Evolutionary conservation across 2,113 vertebrate genomes (phyloP), one percentile per base, ranked within the genome.

Genomic region (Onychostruthus taczanowskii): DNA sequence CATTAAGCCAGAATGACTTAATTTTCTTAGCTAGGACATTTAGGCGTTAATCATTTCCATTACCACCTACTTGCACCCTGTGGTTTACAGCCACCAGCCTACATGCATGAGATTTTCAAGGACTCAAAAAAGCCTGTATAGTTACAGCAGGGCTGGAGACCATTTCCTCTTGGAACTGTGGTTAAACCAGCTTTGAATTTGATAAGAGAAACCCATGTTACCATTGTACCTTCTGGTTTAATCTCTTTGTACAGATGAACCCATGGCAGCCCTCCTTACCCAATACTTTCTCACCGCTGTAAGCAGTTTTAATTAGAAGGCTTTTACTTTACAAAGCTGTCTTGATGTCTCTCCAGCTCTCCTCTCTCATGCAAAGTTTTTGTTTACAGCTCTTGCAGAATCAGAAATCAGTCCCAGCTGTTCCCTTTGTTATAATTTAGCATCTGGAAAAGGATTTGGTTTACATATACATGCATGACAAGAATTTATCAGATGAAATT

Each of bases 341-440:
- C 33, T 19, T 72, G 66, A 47, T 78, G 16, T 59, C 22, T 80
- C n/a, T 88, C 28, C 39, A 64, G 26, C 13, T 87, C n/a, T 85
- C 44, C 21, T 49, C 41, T 64, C 41, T 90, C 23, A 82, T 43
- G 24, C 14, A 81, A 75, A 82, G 13, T 16, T 89, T 78, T 83
- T 64, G 41, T 66, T 67, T 73, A 91, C 62, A 61, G 44, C n/a
- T 72, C 27, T 72, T 82, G 46, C 24, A 75, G 66, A 87, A 87
- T 84, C n/a, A 87, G 46, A 94, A 93, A 94, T 85, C 52, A 68
- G 47, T 89, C 35, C 59, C 80, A 91, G 73, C 61, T 95, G 56
- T 89, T 87, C 7, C 23, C 23, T 68, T 87, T 89, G 66, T 91
- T 92, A 69, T 39, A 72, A 64, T 77, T 83, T 85, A 83, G 10